Evolutionary conservation across 2,888 invertebrate genomes (phyloP).

Genomic region (Caenorhabditis sp.): DNA sequence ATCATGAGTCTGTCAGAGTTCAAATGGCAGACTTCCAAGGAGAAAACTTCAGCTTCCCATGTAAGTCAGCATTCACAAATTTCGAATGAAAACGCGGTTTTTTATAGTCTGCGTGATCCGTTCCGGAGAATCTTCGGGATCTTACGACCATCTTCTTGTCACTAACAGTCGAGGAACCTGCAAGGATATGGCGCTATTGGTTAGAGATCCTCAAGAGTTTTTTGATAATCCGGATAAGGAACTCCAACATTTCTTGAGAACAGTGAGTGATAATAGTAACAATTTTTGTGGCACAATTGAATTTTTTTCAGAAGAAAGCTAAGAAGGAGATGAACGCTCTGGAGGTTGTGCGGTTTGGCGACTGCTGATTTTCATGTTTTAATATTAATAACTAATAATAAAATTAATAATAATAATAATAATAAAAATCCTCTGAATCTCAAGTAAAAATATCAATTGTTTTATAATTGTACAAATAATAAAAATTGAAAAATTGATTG

Average conservation of each 20-base stretch:
- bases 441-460: constrained; percentile 4
- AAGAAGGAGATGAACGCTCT: constrained; percentile 63
- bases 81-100: not conserved
- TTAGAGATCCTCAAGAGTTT: constrained; percentile 71
- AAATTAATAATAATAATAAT: constrained; percentile 1
- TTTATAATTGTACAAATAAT: constrained; percentile 61
- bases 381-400: too few relatives aligned
- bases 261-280: constrained; percentile 40
- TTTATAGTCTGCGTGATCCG: constrained; percentile 60
- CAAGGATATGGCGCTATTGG: constrained; percentile 68
- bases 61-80: constrained; percentile 34
- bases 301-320: constrained; percentile 66
- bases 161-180: constrained; percentile 68
- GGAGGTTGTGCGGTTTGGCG: constrained; percentile 64
- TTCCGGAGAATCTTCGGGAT: constrained; percentile 35
- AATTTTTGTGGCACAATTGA: not conserved
- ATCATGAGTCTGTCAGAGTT: constrained; percentile 60
- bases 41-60: constrained; percentile 66
- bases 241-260: constrained; percentile 67
- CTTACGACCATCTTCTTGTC: constrained; percentile 64
- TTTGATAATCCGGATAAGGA: constrained; percentile 69
- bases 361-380: constrained; percentile 53
- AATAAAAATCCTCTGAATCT: constrained; percentile 9
- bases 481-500: constrained; percentile 11
- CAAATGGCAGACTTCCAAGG: constrained; percentile 64